Percentiles rank a stretch among this genome's conserved stretches.
These are phyloP conservation scores for Calyptomena viridis DNA, from an alignment of 2,113 vertebrate species.

Conservation along the genomic window DNA sequence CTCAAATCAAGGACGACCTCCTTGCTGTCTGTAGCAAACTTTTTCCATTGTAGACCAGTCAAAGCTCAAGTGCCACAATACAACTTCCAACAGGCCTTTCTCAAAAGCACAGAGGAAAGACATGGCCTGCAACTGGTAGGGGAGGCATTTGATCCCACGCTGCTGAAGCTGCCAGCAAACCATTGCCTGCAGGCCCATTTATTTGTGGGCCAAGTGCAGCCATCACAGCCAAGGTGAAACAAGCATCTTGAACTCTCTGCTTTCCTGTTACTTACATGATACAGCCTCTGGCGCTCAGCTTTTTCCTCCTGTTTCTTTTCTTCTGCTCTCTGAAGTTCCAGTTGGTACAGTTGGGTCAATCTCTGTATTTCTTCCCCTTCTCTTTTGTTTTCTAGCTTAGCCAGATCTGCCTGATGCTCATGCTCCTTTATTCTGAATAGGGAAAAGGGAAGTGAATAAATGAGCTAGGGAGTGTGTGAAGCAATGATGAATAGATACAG, in stretches of 20 bases:
- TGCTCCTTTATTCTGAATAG: slow-evolving; percentile 81
- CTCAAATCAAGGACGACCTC: not conserved
- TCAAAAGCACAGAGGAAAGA: not conserved
- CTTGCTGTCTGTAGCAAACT: not conserved
- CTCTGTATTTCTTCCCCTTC: slow-evolving; percentile 77
- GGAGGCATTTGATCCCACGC: too few relatives aligned
- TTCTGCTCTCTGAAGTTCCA: slow-evolving; percentile 72
- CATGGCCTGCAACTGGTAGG: not conserved
- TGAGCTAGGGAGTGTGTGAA: not conserved
- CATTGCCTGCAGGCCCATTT: not conserved
- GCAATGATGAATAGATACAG: not conserved
- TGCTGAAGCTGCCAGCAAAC: not conserved
- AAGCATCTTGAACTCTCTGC: not conserved
- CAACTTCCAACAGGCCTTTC: not conserved
- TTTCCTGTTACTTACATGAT: slow-evolving; percentile 73
- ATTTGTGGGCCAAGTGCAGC: not conserved
- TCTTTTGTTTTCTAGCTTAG: slow-evolving; percentile 67
- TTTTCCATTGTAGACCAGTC: not conserved
- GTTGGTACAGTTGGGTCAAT: slow-evolving; percentile 63
- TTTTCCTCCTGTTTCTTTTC: slow-evolving; percentile 76
- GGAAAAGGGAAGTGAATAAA: not conserved
- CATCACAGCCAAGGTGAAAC: not conserved
- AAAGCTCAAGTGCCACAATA: not conserved
- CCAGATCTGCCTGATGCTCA: slow-evolving; percentile 62
- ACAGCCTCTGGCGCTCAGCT: slow-evolving; percentile 64